Conservation (phyloP, 2,797 vertebrate species). For the Onychomys torridus region DNA sequence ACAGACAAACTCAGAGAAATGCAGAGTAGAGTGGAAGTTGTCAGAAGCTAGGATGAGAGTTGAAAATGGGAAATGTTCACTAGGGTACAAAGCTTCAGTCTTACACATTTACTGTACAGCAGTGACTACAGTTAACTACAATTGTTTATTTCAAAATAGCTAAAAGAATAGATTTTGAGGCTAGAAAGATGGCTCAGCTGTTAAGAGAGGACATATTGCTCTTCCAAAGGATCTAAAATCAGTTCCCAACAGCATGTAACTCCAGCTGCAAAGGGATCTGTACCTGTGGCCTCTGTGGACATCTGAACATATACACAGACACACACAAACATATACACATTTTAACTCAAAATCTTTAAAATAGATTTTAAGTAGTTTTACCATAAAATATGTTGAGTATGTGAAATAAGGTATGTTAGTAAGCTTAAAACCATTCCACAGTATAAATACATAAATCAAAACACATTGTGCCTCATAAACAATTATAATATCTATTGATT, state of each 20-base stretch:
- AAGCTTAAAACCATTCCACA: background rate
- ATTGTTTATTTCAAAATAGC: background rate
- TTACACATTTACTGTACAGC: background rate
- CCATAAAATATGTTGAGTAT: background rate
- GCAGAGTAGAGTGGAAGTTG: background rate
- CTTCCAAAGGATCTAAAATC: background rate
- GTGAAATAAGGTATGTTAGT: background rate
- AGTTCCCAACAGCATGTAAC: background rate
- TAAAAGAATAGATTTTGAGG: background rate
- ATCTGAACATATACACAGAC: background rate
- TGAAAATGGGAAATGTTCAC: background rate
- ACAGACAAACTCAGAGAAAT: background rate
- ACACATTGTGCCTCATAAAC: background rate
- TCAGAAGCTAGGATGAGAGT: too few relatives aligned
- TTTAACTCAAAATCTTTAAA: background rate
- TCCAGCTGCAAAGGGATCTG: background rate
- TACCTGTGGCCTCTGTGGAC: background rate
- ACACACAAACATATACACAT: background rate
- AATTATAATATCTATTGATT: background rate
- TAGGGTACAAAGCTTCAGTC: background rate
- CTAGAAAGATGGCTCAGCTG: background rate
- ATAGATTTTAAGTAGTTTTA: constrained; percentile 14
- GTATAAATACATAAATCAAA: background rate
- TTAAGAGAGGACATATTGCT: background rate
- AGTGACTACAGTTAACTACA: background rate